Base-by-base conservation (phyloP, 2,797 vertebrate species). In the Gadopsis marmoratus region DNA sequence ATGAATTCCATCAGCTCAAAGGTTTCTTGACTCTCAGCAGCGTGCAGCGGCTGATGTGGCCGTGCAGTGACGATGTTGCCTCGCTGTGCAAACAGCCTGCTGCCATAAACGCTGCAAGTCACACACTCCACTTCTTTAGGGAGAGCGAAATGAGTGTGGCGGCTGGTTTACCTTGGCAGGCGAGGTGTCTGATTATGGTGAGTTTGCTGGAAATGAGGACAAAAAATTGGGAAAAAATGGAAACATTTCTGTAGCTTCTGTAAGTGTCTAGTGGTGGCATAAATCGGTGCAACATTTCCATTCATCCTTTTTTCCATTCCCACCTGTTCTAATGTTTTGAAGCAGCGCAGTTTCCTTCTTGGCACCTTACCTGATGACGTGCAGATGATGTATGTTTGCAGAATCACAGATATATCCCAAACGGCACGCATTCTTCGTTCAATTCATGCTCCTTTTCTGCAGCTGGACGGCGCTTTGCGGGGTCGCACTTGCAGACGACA, bases 351-450 rank as follows among this genome's bases (percentile, higher is more conserved):
- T n/a, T 11, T 62, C 33, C 56, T n/a, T 63, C 60, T 64, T 53
- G 41, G 17, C 35, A 19, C 35, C 91, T 89, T 91, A 95, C 94
- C 94, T 92, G 93, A 92, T 47, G 88, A 85, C 58, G 87, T 78
- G 82, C 89, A 88, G 91, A 95, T 86, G 86, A 91, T 71, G 73
- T 68, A 90, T 71, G 93, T 83, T 87, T 94, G 92, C 76, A 93
- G 47, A 86, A 94, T 88, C 76, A 90, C 82, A 82, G 86, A 70
- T 79, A 94, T 79, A 85, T 93, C 91, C 93, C 92, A 95, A 74
- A 93, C 86, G 88, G 88, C 88, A 89, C 77, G 91, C 94, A 95
- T 95, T 72, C 91, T 95, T 91, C 90, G 74, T 91, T 93, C 82
- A 94, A 78, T 91, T 92, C 90, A 73, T 82, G 85, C 78, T 85